Evolutionary conservation across 2,797 vertebrate genomes (phyloP).

Genomic region (Chanos chanos): DNA sequence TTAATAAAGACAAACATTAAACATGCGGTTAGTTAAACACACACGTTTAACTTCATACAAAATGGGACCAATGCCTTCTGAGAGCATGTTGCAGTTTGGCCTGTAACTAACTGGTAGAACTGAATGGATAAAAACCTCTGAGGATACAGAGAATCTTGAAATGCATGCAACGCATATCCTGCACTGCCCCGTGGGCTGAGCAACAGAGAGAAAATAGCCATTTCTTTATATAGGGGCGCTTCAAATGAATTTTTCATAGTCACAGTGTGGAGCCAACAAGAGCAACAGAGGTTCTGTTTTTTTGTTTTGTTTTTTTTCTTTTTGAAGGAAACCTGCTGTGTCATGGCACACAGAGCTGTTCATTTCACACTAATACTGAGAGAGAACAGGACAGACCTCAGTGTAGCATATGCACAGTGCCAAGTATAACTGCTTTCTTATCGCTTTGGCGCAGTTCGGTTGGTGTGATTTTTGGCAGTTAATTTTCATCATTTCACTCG

Average conservation of each 20-base stretch:
- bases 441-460: too few relatives aligned
- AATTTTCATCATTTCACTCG: too few relatives aligned
- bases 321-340: not conserved
- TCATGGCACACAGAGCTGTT: not conserved
- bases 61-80: too few relatives aligned
- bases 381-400: not conserved
- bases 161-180: not conserved
- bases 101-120: too few relatives aligned
- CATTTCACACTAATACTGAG: not conserved
- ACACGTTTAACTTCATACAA: too few relatives aligned
- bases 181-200: too few relatives aligned
- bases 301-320: not conserved
- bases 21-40: too few relatives aligned
- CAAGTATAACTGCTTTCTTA: too few relatives aligned
- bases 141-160: not conserved
- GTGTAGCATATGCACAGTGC: too few relatives aligned
- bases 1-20: too few relatives aligned
- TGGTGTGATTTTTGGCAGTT: too few relatives aligned
- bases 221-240: not conserved
- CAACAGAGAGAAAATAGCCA: not conserved
- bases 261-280: not conserved
- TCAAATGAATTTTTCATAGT: slow-evolving; percentile 4
- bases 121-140: not conserved
- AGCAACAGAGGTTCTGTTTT: not conserved
- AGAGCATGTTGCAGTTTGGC: not conserved